Conservation (phyloP, 2,888 invertebrate genomes). For the Acrocyrtus sp. region DNA sequence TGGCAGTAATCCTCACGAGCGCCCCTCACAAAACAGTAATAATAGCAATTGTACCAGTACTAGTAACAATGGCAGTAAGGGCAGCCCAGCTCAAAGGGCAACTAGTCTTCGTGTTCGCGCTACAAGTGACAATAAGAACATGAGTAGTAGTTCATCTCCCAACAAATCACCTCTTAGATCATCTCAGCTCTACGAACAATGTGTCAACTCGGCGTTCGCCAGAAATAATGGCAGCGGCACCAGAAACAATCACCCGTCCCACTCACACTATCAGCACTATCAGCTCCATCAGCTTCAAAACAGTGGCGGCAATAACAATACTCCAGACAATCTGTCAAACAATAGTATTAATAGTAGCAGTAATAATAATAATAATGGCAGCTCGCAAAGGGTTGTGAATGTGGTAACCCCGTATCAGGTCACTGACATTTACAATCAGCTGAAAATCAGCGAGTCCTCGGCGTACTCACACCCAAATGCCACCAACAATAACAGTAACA, state of each 20-base stretch:
- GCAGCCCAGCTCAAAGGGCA: constrained; percentile 54
- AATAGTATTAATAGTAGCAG: constrained; percentile 34
- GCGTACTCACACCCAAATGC: background rate
- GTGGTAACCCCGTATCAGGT: constrained; percentile 59
- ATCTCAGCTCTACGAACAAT: constrained; percentile 40
- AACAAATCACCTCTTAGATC: constrained; percentile 31
- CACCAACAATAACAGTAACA: constrained; percentile 7
- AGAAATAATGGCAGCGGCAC: constrained; percentile 12
- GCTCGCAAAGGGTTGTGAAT: constrained; percentile 55
- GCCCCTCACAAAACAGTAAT: constrained; percentile 8
- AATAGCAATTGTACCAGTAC: constrained; percentile 9
- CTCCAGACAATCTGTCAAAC: constrained; percentile 42
- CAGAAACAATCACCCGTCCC: constrained; percentile 14
- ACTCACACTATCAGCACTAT: constrained; percentile 18
- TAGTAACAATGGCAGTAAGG: constrained; percentile 30
- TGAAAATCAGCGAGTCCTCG: constrained; percentile 32
- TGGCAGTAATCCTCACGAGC: constrained; percentile 21
- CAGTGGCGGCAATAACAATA: constrained; percentile 6
- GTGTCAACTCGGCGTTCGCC: constrained; percentile 34
- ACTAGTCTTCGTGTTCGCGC: constrained; percentile 56
- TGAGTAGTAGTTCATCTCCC: constrained; percentile 9
- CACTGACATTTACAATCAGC: constrained; percentile 55
- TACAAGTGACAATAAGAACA: constrained; percentile 30
- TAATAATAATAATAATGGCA: constrained; percentile 21
- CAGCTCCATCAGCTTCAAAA: constrained; percentile 26